phyloP scores from a whole-genome alignment of 2,888 invertebrate genomes.

The Lissonota sp. region DNA sequence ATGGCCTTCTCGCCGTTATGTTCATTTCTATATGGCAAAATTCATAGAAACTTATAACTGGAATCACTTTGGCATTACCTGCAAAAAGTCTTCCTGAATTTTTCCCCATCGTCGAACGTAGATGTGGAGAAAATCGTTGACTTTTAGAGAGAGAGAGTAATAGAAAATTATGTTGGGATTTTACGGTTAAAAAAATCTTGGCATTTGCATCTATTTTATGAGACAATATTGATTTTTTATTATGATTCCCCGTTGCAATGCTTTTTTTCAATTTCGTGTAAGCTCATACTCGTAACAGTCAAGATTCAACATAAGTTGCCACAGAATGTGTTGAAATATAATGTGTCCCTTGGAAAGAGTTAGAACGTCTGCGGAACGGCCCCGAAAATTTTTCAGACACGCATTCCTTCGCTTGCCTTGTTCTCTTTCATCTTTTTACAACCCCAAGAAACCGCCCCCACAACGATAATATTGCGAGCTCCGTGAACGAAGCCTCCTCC shows the following conservation, averaged over 20 bases:
- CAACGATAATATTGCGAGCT: slow-evolving; percentile 26
- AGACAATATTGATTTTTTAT: neutral
- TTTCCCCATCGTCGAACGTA: neutral
- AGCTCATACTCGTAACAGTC: too few species aligned
- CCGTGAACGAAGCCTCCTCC: slow-evolving; percentile 45
- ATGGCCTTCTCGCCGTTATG: neutral
- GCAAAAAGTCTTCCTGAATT: neutral
- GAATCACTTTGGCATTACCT: slow-evolving; percentile 8
- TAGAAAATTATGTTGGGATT: neutral
- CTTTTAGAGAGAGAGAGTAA: neutral
- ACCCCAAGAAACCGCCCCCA: slow-evolving; percentile 69
- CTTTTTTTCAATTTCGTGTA: neutral
- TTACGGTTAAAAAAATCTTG: neutral
- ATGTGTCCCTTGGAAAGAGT: slow-evolving; percentile 57
- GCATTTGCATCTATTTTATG: too few species aligned
- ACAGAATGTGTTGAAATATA: neutral
- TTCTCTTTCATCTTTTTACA: slow-evolving; percentile 73
- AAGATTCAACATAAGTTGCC: neutral
- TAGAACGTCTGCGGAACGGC: slow-evolving; percentile 59
- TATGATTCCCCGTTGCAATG: neutral
- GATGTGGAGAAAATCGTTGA: neutral
- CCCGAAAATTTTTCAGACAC: slow-evolving; percentile 29
- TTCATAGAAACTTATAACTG: neutral
- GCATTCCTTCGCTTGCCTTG: slow-evolving; percentile 32
- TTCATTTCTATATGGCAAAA: neutral